A percentile compares a stretch with the other conserved stretches of the same genome.
phyloP scores from a whole-genome alignment of 2,888 invertebrate genomes.

The Acleris laterana region DNA sequence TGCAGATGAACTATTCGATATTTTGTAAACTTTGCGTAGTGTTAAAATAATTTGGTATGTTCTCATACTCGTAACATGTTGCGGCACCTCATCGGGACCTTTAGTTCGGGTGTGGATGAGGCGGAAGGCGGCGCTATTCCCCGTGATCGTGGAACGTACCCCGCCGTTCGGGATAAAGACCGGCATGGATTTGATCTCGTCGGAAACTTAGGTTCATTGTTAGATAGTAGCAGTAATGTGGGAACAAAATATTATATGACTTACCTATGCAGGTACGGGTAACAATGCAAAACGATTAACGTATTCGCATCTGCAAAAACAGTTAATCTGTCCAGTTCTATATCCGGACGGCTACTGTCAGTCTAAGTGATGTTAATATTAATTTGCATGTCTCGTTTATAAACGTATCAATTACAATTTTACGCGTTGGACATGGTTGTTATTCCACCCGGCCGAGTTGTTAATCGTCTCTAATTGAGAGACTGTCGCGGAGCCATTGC shows the following conservation, averaged over 20 bases:
- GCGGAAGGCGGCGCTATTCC: too few relatives aligned
- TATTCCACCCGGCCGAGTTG: slow-evolving; percentile 50
- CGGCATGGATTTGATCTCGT: too few relatives aligned
- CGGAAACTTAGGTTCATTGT: too few relatives aligned
- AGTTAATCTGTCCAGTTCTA: slow-evolving; percentile 22
- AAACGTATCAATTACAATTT: slow-evolving; percentile 54
- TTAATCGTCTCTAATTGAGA: slow-evolving; percentile 62
- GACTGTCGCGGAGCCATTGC: slow-evolving; percentile 44
- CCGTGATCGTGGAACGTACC: too few relatives aligned
- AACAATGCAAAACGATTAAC: slow-evolving; percentile 27
- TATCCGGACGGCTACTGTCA: slow-evolving; percentile 13
- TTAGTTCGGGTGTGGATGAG: too few relatives aligned
- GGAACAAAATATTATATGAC: not conserved
- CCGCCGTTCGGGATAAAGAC: too few relatives aligned
- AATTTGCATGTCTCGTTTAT: slow-evolving; percentile 61
- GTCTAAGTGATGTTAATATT: slow-evolving; percentile 43
- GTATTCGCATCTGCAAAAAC: slow-evolving; percentile 12
- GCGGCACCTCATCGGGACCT: too few relatives aligned
- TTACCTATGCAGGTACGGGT: not conserved
- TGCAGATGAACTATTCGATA: too few relatives aligned
- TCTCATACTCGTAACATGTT: too few relatives aligned
- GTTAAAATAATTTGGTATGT: too few relatives aligned
- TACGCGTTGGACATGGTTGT: slow-evolving; percentile 53
- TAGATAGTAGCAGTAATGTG: too few relatives aligned
- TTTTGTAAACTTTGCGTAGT: too few relatives aligned